Conservation (phyloP, 1,140 invertebrate genomes). For the Drosophila suzukii region DNA sequence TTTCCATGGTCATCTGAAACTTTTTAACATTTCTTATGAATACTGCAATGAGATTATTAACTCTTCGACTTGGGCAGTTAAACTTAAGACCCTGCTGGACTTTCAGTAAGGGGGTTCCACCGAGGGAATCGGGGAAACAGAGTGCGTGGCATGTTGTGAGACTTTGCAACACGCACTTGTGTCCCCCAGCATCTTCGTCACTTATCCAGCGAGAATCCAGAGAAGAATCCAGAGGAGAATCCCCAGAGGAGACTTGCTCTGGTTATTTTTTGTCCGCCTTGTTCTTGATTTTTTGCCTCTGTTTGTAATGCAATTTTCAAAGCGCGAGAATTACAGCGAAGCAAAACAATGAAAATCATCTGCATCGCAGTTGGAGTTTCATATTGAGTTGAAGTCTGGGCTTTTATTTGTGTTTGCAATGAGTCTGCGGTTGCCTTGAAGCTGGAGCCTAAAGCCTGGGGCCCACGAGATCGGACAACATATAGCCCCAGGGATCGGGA, state of each 20-base stretch:
- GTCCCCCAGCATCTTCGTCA: conserved; percentile 44
- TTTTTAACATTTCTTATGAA: conserved; percentile 4
- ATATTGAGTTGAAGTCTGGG: conserved; percentile 19
- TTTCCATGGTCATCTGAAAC: background rate
- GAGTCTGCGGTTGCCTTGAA: conserved; percentile 69
- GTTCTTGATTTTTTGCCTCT: conserved; percentile 59
- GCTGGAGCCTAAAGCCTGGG: conserved; percentile 1
- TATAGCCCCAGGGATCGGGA: conserved; percentile 12
- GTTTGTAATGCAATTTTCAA: conserved; percentile 83
- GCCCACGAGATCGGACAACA: background rate
- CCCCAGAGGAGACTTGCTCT: conserved; percentile 39
- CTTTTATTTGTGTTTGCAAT: conserved; percentile 54
- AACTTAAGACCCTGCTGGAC: background rate
- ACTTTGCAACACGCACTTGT: conserved; percentile 39
- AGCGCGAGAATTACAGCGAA: conserved; percentile 77
- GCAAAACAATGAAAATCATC: conserved; percentile 76
- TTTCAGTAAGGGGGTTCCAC: background rate
- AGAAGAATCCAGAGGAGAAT: conserved; percentile 15
- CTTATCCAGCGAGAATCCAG: conserved; percentile 12
- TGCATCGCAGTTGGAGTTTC: conserved; percentile 33
- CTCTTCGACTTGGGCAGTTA: conserved; percentile 8
- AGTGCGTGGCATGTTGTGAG: conserved; percentile 52
- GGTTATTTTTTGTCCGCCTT: conserved; percentile 16
- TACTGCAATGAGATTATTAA: conserved; percentile 22
- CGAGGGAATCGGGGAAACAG: conserved; percentile 1